Conservation (phyloP, 53 echinoderm and acorn worm species). For the Luidia sarsii region DNA sequence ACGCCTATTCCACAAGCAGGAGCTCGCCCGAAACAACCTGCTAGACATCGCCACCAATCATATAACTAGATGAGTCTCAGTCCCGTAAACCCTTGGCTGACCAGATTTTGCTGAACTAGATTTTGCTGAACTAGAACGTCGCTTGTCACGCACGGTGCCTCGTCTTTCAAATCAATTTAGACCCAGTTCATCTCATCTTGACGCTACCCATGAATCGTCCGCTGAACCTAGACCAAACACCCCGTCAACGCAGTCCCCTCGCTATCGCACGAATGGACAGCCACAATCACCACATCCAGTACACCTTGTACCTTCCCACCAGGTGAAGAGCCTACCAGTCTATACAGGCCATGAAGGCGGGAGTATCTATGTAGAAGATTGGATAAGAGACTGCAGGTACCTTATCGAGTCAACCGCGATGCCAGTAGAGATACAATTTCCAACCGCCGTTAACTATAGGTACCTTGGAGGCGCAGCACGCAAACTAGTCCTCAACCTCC, state of each 20-base stretch:
- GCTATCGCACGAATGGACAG: not conserved
- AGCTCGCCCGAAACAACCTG: no score
- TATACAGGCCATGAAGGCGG: not conserved
- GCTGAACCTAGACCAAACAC: no score
- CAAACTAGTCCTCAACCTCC: slow-evolving; percentile 26
- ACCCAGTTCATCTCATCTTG: not conserved
- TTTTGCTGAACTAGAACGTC: slow-evolving; percentile 1
- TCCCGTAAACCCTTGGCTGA: not conserved
- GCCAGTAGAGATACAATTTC: not conserved
- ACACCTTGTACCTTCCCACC: not conserved
- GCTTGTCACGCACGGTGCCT: not conserved
- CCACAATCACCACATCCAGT: not conserved
- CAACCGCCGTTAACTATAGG: not conserved
- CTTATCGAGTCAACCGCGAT: not conserved
- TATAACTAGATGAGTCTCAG: no score
- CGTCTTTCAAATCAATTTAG: not conserved
- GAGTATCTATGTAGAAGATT: not conserved
- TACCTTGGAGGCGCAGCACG: slow-evolving; percentile 13
- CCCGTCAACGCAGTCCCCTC: not conserved
- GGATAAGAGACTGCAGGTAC: slow-evolving; percentile 20
- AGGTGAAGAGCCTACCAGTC: slow-evolving; percentile 13
- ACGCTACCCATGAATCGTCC: no score
- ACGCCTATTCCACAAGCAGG: no score
- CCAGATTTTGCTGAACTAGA: not conserved
- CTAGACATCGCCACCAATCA: no score